phyloP scores from a whole-genome alignment of 2,113 vertebrate genomes.

The Ptychochromis oligacanthus region DNA sequence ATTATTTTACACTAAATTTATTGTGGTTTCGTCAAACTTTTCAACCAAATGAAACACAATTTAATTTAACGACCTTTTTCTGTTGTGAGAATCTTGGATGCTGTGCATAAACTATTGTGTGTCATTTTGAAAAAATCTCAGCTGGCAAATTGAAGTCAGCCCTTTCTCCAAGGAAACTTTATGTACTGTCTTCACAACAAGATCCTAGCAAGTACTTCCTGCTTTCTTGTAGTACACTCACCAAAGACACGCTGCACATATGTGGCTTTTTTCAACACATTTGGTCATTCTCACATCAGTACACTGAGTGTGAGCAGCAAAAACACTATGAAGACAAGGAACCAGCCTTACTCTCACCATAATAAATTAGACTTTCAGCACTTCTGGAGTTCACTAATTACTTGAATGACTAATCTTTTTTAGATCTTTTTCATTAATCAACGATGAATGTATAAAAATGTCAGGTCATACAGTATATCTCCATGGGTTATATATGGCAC shows the following conservation, averaged over 20 bases:
- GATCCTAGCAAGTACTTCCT: neutral
- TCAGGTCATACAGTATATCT: neutral
- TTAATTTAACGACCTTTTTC: neutral
- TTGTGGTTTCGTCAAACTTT: neutral
- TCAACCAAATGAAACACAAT: neutral
- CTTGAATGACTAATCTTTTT: neutral
- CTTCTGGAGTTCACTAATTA: neutral
- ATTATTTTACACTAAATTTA: neutral
- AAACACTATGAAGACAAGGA: neutral
- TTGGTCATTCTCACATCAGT: conserved; percentile 1
- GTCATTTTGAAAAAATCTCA: neutral
- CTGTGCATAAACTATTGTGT: neutral
- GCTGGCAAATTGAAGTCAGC: conserved; percentile 24
- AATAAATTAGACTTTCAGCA: neutral
- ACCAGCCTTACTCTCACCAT: neutral
- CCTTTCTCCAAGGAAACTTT: neutral
- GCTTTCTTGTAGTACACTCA: neutral
- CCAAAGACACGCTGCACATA: neutral
- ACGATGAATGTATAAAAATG: neutral
- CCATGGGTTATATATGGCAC: neutral
- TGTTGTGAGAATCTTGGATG: neutral
- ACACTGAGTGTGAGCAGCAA: neutral
- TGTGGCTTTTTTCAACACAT: neutral
- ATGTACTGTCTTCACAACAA: neutral
- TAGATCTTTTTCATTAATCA: neutral